Conservation (phyloP, 2,113 vertebrate genomes). For the Pungitius pungitius region DNA sequence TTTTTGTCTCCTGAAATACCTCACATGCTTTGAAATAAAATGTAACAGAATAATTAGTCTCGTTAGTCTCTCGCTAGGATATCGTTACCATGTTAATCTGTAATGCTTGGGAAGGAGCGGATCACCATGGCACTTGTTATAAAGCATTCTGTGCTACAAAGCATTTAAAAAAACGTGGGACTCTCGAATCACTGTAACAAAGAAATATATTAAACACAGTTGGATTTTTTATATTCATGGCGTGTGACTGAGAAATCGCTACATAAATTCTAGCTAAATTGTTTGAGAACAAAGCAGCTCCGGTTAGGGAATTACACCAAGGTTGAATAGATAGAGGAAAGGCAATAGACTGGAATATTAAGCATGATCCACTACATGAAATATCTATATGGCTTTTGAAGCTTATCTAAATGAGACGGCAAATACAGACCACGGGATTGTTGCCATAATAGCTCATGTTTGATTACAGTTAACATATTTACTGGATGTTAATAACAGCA, state of each 20-base stretch:
- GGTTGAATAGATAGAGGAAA: background rate
- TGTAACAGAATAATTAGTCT: conserved; percentile 36
- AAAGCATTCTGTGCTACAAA: conserved; percentile 13
- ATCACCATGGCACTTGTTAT: conserved; percentile 4
- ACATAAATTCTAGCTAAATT: conserved; percentile 1
- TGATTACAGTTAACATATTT: background rate
- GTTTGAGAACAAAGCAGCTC: conserved; percentile 1
- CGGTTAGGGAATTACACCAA: background rate
- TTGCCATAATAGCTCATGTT: background rate
- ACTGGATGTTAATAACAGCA: background rate
- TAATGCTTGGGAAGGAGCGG: conserved; percentile 14
- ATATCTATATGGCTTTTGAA: background rate
- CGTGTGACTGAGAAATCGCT: background rate
- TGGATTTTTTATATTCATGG: conserved; percentile 17
- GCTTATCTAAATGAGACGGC: background rate
- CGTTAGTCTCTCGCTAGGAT: conserved; percentile 32
- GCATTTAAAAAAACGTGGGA: conserved; percentile 21
- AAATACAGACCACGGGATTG: background rate
- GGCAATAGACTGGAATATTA: background rate
- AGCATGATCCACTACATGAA: background rate
- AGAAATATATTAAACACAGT: conserved; percentile 14
- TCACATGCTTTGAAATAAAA: conserved; percentile 33
- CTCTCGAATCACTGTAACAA: conserved; percentile 11
- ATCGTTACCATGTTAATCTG: conserved; percentile 22
- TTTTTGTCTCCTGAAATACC: too few species aligned